Percentiles rank a stretch among this genome's conserved stretches.
Evolutionary conservation across 1,140 invertebrate species (phyloP).

Genomic region (Brachionus asplanchnoidis): DNA sequence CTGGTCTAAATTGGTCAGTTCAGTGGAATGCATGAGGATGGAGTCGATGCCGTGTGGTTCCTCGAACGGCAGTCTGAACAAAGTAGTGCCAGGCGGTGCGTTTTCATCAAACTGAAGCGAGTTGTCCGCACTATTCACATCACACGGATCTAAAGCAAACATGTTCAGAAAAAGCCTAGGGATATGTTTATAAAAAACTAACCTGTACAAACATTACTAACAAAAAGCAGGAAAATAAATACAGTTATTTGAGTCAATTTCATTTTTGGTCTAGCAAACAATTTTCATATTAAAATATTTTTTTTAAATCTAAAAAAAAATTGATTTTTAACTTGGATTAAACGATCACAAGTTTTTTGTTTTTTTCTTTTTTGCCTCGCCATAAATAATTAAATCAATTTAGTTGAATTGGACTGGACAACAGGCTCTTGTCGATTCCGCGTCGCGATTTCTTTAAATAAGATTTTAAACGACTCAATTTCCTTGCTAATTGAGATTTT

Average conservation of each 20-base stretch:
- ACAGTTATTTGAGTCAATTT: not conserved
- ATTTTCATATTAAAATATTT: not conserved
- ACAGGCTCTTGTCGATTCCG: not conserved
- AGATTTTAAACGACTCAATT: not conserved
- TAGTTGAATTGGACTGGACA: not conserved
- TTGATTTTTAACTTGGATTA: not conserved
- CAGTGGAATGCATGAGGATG: not conserved
- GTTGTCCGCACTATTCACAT: not conserved
- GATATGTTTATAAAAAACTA: not conserved
- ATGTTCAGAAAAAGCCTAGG: not conserved
- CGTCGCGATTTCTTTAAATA: not conserved
- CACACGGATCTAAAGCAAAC: slow-evolving; percentile 22
- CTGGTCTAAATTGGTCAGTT: not conserved
- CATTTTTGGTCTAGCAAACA: not conserved
- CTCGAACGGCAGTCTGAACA: slow-evolving; percentile 14
- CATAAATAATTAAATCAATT: slow-evolving; percentile 32
- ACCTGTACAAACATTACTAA: not conserved
- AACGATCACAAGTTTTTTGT: not conserved
- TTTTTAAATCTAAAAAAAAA: not conserved
- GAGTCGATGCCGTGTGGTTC: not conserved
- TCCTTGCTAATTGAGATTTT: slow-evolving; percentile 1
- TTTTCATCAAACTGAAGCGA: slow-evolving; percentile 32
- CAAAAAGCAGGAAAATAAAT: not conserved
- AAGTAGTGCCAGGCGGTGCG: not conserved
- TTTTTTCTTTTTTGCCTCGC: not conserved